These are phyloP conservation scores for Boulengeromyrus knoepffleri DNA, from an alignment of 2,113 vertebrate species.

Conservation along the genomic window DNA sequence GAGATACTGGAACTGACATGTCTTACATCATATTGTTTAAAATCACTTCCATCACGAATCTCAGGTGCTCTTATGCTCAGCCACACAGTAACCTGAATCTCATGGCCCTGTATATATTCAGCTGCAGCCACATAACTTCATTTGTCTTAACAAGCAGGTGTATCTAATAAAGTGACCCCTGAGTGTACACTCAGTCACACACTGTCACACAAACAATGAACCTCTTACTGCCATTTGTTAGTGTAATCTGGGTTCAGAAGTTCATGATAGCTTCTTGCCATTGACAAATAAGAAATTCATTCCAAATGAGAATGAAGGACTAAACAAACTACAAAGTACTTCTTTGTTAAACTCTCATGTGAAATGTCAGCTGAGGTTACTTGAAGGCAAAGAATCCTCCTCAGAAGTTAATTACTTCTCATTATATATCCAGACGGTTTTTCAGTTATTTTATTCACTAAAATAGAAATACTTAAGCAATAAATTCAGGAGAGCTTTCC, in stretches of 20 bases:
- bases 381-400: neutral
- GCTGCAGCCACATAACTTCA: neutral
- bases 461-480: neutral
- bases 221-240: neutral
- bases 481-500: neutral
- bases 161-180: neutral
- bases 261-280: slow-evolving; percentile 2
- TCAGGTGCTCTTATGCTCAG: neutral
- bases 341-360: neutral
- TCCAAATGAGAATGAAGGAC: neutral
- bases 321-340: neutral
- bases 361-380: neutral
- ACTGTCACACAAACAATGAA: neutral
- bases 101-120: neutral
- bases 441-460: neutral
- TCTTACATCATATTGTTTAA: neutral
- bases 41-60: neutral
- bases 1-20: neutral
- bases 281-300: neutral
- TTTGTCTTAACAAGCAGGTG: neutral
- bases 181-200: neutral
- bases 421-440: neutral
- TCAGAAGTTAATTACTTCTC: neutral
- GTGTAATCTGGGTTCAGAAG: neutral
- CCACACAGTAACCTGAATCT: neutral